A percentile compares a stretch with the other conserved stretches of the same genome.
phyloP scores from a whole-genome alignment of 2,888 invertebrate genomes.

The Oscheius sp. region DNA sequence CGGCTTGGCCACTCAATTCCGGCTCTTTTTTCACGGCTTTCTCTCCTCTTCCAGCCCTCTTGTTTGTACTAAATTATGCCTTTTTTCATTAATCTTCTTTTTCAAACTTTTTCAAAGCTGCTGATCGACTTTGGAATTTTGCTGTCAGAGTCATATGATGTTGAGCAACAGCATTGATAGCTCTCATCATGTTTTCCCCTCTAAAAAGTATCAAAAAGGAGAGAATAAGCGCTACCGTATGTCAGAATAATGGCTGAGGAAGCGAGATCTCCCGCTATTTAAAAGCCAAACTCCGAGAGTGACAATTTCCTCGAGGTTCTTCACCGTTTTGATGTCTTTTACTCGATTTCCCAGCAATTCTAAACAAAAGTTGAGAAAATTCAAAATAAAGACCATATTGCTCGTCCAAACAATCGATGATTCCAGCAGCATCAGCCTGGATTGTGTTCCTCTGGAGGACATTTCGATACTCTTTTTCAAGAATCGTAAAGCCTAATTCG shows the following conservation, averaged over 20 bases:
- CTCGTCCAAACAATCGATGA: slow-evolving; percentile 39
- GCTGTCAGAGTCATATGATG: slow-evolving; percentile 23
- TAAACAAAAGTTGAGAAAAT: not conserved
- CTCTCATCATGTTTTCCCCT: slow-evolving; percentile 42
- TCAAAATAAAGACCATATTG: slow-evolving; percentile 25
- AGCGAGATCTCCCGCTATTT: slow-evolving; percentile 40
- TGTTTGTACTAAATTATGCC: slow-evolving; percentile 1
- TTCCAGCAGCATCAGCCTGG: slow-evolving; percentile 37
- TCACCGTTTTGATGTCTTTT: slow-evolving; percentile 36
- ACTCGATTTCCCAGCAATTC: slow-evolving; percentile 33
- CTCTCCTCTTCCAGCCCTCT: slow-evolving; percentile 19
- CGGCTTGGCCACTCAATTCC: slow-evolving; percentile 33
- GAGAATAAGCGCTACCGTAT: slow-evolving; percentile 40
- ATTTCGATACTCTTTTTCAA: slow-evolving; percentile 64
- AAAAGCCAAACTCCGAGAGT: slow-evolving; percentile 55
- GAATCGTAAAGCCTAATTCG: slow-evolving; percentile 59
- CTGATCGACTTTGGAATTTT: not conserved
- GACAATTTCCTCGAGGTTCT: slow-evolving; percentile 39
- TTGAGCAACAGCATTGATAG: slow-evolving; percentile 38
- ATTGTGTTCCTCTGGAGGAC: slow-evolving; percentile 48
- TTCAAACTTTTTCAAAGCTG: slow-evolving; percentile 24
- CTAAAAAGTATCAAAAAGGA: slow-evolving; percentile 13
- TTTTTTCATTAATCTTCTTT: not conserved
- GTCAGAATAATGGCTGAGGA: slow-evolving; percentile 47
- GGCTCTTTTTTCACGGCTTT: slow-evolving; percentile 10